Base-by-base conservation (phyloP, 2,888 invertebrate genomes). In the Himalopsyche tibetana region DNA sequence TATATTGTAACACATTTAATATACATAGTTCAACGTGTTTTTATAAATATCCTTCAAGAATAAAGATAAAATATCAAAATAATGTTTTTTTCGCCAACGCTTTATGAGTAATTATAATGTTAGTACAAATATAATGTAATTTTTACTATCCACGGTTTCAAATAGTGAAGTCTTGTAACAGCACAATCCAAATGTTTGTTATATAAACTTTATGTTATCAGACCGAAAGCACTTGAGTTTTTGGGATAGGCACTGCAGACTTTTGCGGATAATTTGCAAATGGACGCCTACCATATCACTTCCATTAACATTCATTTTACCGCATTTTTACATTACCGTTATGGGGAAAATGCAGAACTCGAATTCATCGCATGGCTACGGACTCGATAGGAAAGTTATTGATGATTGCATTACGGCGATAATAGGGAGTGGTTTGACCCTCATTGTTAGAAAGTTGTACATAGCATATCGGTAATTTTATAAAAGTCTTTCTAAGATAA, bases 321-420 rank as follows among this genome's bases (percentile, higher is more conserved):
- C 88, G 88, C 88, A 88, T 85, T 87, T 85, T 88, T 86, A 87
- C 88, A 88, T 88, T 88, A 88, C 38, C 55, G 45, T 85, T 88
- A 88, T 88, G 51, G 84, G 55, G 55, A 74, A 84, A 84, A 55
- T 84, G 86, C 86, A 86, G 86, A 86, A 81, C 56, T 74, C 80
- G 45, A 81, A 81, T 80, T 83, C 81, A 56, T 82, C 42, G 63
- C 28, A 19, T 56, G 85, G 56, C 80, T 42, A 85, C 69, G 84
- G 80, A 56, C 85, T 51, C 79, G 42, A 45, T 80, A 80, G 83
- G 55, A 40, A 83, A 83, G 51, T 83, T 83, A 81, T 74, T 74
- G 74, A 83, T 83, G 86, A 63, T n/a, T 80, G 85, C 85, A 85
- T 56, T 79, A 56, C 40, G 40, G 51, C 55, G 19, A 55, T 42